Conservation (phyloP, 1,140 invertebrate species). For the Maniola jurtina region DNA sequence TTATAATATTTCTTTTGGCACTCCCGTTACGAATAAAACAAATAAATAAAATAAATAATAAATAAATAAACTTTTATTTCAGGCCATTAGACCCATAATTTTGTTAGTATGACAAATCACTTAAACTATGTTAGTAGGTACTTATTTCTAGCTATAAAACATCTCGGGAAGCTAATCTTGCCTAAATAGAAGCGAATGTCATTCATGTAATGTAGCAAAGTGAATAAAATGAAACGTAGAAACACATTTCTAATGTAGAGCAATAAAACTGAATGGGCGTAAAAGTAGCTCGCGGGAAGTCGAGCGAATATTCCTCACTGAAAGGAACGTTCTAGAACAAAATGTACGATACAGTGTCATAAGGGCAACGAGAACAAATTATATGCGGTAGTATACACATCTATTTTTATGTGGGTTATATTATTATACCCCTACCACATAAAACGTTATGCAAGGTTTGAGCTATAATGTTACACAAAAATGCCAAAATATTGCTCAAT, state of each 20-base stretch:
- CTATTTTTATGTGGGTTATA: not conserved
- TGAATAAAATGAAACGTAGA: not conserved
- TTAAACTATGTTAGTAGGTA: too few relatives aligned
- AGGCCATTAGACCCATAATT: too few relatives aligned
- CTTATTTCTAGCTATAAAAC: too few relatives aligned
- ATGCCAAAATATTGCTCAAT: too few relatives aligned
- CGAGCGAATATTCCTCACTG: not conserved
- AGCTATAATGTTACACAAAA: too few relatives aligned
- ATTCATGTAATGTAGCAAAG: not conserved
- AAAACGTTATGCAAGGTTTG: too few relatives aligned
- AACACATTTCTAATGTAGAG: not conserved
- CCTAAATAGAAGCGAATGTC: not conserved
- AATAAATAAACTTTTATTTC: too few relatives aligned
- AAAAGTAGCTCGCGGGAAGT: not conserved
- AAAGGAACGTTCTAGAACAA: not conserved
- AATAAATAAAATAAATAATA: too few relatives aligned
- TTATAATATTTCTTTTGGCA: too few relatives aligned
- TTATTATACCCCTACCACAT: not conserved
- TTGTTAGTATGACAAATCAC: too few relatives aligned
- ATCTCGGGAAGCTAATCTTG: too few relatives aligned
- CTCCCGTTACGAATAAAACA: too few relatives aligned
- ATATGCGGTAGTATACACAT: not conserved
- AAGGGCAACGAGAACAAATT: not conserved
- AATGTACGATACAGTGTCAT: conserved; percentile 1
- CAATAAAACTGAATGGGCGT: not conserved